phyloP scores from a whole-genome alignment of 2,113 vertebrate genomes.

The Pseudolaguvia tuberculata region DNA sequence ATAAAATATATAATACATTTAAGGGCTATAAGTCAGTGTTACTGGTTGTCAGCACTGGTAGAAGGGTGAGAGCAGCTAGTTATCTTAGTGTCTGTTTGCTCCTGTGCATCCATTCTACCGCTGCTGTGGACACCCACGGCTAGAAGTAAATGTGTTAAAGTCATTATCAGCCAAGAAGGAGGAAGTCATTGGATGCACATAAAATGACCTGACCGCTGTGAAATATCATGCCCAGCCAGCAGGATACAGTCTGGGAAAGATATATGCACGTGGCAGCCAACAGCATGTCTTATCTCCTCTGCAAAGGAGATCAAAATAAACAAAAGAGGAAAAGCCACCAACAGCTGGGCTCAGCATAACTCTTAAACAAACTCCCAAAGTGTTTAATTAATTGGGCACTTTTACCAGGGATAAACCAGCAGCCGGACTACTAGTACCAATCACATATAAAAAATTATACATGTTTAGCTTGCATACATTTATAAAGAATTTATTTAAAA shows the following conservation, averaged over 20 bases:
- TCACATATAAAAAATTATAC: background rate
- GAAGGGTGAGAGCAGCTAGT: no score
- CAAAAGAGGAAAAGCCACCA: background rate
- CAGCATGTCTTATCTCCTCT: conserved; percentile 26
- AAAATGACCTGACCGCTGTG: conserved; percentile 70
- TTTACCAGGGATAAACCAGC: background rate
- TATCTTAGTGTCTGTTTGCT: conserved; percentile 12
- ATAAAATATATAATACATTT: no score
- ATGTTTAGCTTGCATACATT: background rate
- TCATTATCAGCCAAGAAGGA: conserved; percentile 69
- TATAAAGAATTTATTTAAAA: background rate
- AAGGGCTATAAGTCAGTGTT: no score
- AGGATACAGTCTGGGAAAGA: conserved; percentile 68
- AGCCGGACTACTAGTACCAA: background rate
- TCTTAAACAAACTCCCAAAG: background rate
- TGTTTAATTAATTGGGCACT: conserved; percentile 17
- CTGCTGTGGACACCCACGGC: conserved; percentile 29
- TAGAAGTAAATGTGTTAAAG: conserved; percentile 68
- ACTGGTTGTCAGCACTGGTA: no score
- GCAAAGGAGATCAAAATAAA: conserved; percentile 27
- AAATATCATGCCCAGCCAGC: conserved; percentile 69
- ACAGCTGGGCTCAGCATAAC: conserved; percentile 33
- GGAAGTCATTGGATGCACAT: conserved; percentile 75
- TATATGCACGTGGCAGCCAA: conserved; percentile 32
- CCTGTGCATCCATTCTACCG: conserved; percentile 5